phyloP scores from a whole-genome alignment of 2,113 vertebrate genomes.

The Lycaon pictus region DNA sequence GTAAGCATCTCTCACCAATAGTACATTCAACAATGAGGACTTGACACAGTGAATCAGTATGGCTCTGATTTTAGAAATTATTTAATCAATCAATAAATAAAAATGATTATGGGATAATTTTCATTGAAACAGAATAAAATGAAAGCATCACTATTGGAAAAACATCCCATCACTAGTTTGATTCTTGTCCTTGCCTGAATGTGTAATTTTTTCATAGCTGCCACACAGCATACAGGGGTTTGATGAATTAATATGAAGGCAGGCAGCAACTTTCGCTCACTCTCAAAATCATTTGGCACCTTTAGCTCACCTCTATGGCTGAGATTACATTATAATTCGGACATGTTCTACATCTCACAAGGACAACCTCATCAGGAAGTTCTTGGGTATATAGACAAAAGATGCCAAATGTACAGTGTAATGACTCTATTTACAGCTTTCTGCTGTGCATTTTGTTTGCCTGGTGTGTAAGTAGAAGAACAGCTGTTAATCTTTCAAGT shows the following conservation, averaged over 20 bases:
- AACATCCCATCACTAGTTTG: conserved; percentile 10
- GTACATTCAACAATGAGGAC: background rate
- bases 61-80: conserved; percentile 33
- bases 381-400: conserved; percentile 48
- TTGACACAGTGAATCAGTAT: background rate
- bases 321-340: conserved; percentile 41
- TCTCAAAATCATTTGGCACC: background rate
- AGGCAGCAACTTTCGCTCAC: background rate
- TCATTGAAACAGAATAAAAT: conserved; percentile 58
- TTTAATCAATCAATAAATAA: conserved; percentile 55
- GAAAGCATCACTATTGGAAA: background rate
- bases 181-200: background rate
- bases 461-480: conserved; percentile 22
- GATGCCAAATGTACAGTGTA: conserved; percentile 44
- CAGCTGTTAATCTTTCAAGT: conserved; percentile 52
- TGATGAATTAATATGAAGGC: conserved; percentile 33
- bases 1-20: background rate
- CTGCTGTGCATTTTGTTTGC: conserved; percentile 55
- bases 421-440: conserved; percentile 50
- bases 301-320: conserved; percentile 1
- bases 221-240: background rate
- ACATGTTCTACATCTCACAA: conserved; percentile 51
- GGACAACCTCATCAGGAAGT: conserved; percentile 21
- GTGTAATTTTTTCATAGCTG: conserved; percentile 1
- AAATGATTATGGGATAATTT: conserved; percentile 26